phyloP scores from a whole-genome alignment of 1,140 invertebrate genomes.

The Drosophila prosaltans region DNA sequence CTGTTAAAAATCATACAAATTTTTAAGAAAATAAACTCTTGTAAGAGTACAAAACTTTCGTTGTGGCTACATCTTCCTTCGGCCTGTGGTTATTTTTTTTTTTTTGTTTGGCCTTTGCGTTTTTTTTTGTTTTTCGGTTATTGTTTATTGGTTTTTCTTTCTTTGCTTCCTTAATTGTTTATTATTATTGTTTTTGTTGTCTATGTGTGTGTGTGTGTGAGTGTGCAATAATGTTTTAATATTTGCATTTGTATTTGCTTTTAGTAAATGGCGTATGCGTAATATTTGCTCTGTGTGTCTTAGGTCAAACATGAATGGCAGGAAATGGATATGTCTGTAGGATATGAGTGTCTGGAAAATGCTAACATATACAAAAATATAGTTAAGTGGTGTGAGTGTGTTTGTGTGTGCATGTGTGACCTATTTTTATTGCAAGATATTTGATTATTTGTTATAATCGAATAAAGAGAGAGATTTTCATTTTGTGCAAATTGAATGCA shows the following conservation, averaged over 20 bases:
- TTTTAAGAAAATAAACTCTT: background rate
- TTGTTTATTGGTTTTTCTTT: slow-evolving; percentile 54
- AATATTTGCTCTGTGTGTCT: slow-evolving; percentile 41
- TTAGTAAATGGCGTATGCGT: slow-evolving; percentile 63
- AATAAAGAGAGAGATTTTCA: background rate
- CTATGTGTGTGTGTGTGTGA: background rate
- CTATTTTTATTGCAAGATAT: background rate
- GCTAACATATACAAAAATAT: slow-evolving; percentile 5
- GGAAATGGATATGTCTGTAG: slow-evolving; percentile 48
- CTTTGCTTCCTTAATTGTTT: slow-evolving; percentile 29
- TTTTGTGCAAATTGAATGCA: background rate
- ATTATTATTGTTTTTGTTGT: slow-evolving; percentile 42
- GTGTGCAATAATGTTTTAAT: slow-evolving; percentile 67
- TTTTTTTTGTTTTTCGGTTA: slow-evolving; percentile 46
- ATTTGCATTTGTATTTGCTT: slow-evolving; percentile 67
- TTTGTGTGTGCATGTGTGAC: background rate
- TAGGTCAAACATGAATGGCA: slow-evolving; percentile 46
- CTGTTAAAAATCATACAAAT: too few relatives aligned
- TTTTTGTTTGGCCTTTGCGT: slow-evolving; percentile 35
- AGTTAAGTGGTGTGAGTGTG: background rate
- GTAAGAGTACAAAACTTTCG: background rate
- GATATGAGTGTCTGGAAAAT: slow-evolving; percentile 16
- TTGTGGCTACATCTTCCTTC: background rate
- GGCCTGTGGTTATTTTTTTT: slow-evolving; percentile 33
- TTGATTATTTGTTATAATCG: background rate